Percentiles rank a stretch among this genome's conserved stretches.
Conservation (phyloP, 1,140 invertebrate genomes). For the Drosophila ficusphila region DNA sequence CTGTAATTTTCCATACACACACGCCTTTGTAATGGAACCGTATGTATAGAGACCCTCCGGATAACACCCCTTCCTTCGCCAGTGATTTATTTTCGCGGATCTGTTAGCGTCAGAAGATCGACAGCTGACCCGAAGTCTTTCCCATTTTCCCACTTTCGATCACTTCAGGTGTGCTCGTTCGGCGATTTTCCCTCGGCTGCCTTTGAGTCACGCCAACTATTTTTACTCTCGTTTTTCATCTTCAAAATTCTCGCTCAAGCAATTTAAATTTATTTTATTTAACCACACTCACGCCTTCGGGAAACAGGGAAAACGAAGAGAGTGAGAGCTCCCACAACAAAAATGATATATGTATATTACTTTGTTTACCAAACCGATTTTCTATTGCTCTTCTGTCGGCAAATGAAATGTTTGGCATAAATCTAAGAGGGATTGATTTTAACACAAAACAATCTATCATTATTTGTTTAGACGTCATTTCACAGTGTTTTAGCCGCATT, state of each 20-base stretch:
- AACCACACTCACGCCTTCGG: conserved; percentile 20
- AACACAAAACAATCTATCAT: background rate
- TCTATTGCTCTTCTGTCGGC: conserved; percentile 10
- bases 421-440: background rate
- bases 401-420: background rate
- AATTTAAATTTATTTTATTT: conserved; percentile 62
- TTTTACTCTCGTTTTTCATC: conserved; percentile 77
- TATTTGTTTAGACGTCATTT: background rate
- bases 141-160: conserved; percentile 9
- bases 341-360: conserved; percentile 11
- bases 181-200: background rate
- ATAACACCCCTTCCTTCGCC: background rate
- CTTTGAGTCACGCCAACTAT: conserved; percentile 74
- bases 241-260: conserved; percentile 54
- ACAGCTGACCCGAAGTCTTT: conserved; percentile 42
- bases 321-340: conserved; percentile 36
- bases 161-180: conserved; percentile 63
- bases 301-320: background rate
- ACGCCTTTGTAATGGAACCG: conserved; percentile 30
- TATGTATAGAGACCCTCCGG: background rate
- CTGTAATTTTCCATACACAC: conserved; percentile 55
- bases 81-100: conserved; percentile 38
- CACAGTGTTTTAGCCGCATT: background rate
- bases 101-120: conserved; percentile 17
- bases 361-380: conserved; percentile 28